Evolutionary conservation across 2,888 invertebrate species (phyloP).

Genomic region (Esperia sulphurella): DNA sequence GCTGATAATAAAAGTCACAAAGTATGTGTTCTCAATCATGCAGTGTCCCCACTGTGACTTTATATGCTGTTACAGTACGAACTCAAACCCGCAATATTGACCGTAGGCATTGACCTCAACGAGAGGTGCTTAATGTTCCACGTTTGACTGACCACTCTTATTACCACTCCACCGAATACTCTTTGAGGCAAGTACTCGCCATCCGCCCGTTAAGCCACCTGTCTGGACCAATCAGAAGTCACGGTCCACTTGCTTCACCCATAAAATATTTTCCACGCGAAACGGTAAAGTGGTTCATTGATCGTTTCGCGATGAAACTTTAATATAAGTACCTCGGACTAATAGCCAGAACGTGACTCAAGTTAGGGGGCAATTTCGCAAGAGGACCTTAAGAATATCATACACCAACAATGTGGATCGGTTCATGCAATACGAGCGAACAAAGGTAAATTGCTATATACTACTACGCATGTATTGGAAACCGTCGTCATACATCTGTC

Average conservation of each 20-base stretch:
- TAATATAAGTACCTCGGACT: conserved; percentile 66
- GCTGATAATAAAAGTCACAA: no score
- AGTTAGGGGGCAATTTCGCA: conserved; percentile 61
- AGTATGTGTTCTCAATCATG: no score
- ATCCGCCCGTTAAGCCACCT: conserved; percentile 19
- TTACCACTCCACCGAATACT: conserved; percentile 26
- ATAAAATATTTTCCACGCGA: conserved; percentile 60
- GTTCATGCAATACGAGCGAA: conserved; percentile 22
- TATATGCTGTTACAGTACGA: not conserved
- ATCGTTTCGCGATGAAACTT: conserved; percentile 71
- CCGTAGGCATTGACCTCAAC: conserved; percentile 26
- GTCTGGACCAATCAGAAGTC: conserved; percentile 25
- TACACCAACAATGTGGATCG: conserved; percentile 62
- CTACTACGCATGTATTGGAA: no score
- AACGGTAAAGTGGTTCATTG: conserved; percentile 57
- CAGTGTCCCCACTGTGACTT: no score
- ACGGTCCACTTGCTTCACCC: conserved; percentile 35
- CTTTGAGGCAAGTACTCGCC: conserved; percentile 16
- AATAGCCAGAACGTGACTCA: conserved; percentile 71
- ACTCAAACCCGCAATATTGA: conserved; percentile 18
- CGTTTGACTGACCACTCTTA: conserved; percentile 39
- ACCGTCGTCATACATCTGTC: no score
- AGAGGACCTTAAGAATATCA: conserved; percentile 64
- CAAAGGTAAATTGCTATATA: not conserved
- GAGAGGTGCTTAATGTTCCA: conserved; percentile 27